A percentile compares a stretch with the other conserved stretches of the same genome.
These are phyloP conservation scores for Ophion obscuratus DNA, from an alignment of 2,888 invertebrate species.

Conservation along the genomic window DNA sequence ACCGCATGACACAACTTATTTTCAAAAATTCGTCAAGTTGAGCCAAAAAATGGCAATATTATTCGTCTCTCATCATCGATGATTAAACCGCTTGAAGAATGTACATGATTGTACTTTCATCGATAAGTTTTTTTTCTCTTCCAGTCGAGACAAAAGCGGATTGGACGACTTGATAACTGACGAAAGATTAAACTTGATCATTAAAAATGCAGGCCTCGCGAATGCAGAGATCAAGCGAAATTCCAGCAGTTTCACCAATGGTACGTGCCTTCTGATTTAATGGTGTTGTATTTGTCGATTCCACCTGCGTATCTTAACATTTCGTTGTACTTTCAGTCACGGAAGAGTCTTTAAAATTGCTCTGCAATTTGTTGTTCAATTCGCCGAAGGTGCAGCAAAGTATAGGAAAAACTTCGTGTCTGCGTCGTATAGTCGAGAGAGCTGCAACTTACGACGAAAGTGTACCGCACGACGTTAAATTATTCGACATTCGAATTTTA, in stretches of 20 bases:
- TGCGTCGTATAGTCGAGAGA: constrained; percentile 88
- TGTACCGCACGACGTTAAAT: constrained; percentile 90
- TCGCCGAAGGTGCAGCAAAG: constrained; percentile 87
- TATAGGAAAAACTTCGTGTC: constrained; percentile 73
- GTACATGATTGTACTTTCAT: background rate
- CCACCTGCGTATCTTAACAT: background rate
- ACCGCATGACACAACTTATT: background rate
- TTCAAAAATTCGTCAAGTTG: background rate
- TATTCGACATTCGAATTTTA: constrained; percentile 94
- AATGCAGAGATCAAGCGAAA: constrained; percentile 82
- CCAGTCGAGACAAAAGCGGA: constrained; percentile 91
- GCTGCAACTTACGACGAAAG: constrained; percentile 88
- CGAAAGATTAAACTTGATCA: constrained; percentile 88
- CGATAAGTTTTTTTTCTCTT: constrained; percentile 71
- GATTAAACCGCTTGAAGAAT: background rate
- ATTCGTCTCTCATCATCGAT: too few species aligned
- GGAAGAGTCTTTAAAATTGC: constrained; percentile 93
- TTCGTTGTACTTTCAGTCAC: constrained; percentile 83
- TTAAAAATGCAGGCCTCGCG: constrained; percentile 88
- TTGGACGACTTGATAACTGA: constrained; percentile 89
- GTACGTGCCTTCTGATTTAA: constrained; percentile 67
- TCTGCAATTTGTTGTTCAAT: constrained; percentile 95
- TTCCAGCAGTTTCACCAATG: constrained; percentile 82
- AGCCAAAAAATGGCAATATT: too few species aligned
- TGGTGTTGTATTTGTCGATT: background rate